phyloP scores from a whole-genome alignment of 1,140 invertebrate species.

The Elymnias hypermnestra region DNA sequence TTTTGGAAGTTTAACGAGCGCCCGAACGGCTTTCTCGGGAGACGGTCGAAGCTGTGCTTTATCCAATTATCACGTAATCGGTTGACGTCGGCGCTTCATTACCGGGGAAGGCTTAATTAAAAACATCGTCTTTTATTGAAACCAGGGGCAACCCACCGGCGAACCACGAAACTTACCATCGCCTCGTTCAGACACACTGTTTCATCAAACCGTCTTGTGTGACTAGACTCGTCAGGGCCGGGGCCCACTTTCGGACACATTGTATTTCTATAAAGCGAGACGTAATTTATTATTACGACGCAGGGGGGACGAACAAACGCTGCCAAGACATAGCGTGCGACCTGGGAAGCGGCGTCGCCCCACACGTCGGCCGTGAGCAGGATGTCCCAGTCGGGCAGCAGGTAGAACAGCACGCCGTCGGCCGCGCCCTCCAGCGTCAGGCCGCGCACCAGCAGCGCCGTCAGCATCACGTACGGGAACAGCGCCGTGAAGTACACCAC shows the following conservation, averaged over 20 bases:
- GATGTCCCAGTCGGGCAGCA: slow-evolving; percentile 84
- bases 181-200: no score
- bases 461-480: slow-evolving; percentile 87
- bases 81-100: no score
- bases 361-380: slow-evolving; percentile 78
- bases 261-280: neutral
- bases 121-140: no score
- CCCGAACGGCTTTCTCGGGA: slow-evolving; percentile 14
- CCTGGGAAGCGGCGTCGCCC: slow-evolving; percentile 80
- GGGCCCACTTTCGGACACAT: no score
- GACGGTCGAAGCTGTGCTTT: slow-evolving; percentile 25
- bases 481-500: slow-evolving; percentile 86
- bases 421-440: slow-evolving; percentile 83
- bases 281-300: no score
- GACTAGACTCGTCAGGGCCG: no score
- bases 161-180: no score
- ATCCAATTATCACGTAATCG: slow-evolving; percentile 12
- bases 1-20: slow-evolving; percentile 19
- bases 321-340: no score
- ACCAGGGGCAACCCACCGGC: no score
- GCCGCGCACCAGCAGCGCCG: slow-evolving; percentile 81
- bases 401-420: slow-evolving; percentile 85
- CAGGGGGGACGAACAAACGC: no score
- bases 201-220: no score
- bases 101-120: no score